A percentile compares a stretch with the other conserved stretches of the same genome.
Evolutionary conservation across 2,797 vertebrate species (phyloP).

Genomic region (Helicolenus hilgendorfi): DNA sequence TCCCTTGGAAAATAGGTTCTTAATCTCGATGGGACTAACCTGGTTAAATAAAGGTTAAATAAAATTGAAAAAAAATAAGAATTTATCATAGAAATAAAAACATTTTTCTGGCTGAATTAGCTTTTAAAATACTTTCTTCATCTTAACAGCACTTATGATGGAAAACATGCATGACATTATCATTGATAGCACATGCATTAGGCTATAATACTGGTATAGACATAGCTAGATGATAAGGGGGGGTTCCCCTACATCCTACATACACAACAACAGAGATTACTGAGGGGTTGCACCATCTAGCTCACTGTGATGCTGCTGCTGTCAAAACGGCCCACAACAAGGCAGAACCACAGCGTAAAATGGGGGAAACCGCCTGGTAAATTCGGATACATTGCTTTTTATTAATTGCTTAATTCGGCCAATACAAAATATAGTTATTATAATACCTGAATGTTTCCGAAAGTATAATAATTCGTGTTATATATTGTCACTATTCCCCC

Average conservation of each 20-base stretch:
- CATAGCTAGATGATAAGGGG: background rate
- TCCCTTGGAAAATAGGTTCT: too few species aligned
- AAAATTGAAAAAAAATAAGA: too few species aligned
- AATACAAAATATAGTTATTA: background rate
- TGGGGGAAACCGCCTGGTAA: background rate
- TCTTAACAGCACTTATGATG: background rate
- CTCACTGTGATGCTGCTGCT: slow-evolving; percentile 33
- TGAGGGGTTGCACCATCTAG: slow-evolving; percentile 73
- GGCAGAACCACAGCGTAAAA: slow-evolving; percentile 7
- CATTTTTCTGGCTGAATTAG: background rate
- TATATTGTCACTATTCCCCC: accelerated
- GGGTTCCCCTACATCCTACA: background rate
- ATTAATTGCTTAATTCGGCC: accelerated
- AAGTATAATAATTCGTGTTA: background rate
- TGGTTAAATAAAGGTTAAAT: too few species aligned
- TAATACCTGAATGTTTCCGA: accelerated
- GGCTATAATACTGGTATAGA: background rate
- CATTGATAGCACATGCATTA: background rate
- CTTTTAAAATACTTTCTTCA: background rate
- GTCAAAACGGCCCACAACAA: slow-evolving; percentile 64
- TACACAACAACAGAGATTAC: slow-evolving; percentile 27
- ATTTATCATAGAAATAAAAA: background rate
- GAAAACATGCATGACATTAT: background rate
- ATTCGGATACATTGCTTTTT: accelerated
- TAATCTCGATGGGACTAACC: too few species aligned